Base-by-base conservation (phyloP, 2,888 invertebrate genomes). In the Baccha elongata region DNA sequence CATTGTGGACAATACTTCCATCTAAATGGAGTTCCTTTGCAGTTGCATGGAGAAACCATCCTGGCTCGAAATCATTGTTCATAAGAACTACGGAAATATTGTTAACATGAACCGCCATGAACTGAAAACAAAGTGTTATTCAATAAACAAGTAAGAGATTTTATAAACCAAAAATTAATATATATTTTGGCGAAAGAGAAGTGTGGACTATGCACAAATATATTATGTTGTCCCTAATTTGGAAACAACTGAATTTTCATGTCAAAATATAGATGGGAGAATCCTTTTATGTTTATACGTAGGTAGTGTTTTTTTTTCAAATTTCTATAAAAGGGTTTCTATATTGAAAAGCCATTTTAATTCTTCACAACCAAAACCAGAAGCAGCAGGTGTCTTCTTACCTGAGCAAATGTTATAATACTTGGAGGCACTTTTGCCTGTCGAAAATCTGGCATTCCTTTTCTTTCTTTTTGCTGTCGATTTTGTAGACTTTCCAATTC, bases 71-170 rank as follows among this genome's bases (percentile, higher is more conserved):
- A 75, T 90, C 90, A 87, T 93, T 91, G 88, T 94, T 88, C 88
- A 95, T 91, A 69, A 94, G 91, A 88, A 93, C 92, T 32, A 93
- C 92, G 5, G 93, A 94, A 86, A 95, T 92, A 87, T 96, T 95
- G 87, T 95, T 94, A 67, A 97, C 93, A 88, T 96, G 96, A 17
- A 97, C 93, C 10, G 96, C 96, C 94, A 96, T 96, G 89, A 97
- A 97, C 95, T 97, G 89, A 32, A 74, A 80, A 21, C 1, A 3
- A 40, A 58, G 8, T 29, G 7, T n/a, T n/a, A n/a, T n/a, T n/a
- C n/a, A n/a, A n/a, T n/a, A n/a, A n/a, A n/a, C n/a, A n/a, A n/a
- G n/a, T n/a, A n/a, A n/a, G n/a, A n/a, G n/a, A n/a, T n/a, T n/a
- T n/a, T n/a, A n/a, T n/a, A n/a, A n/a, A n/a, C n/a, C n/a, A n/a